Evolutionary conservation across 2,797 vertebrate species (phyloP), one percentile per base, ranked within the genome.

Genomic region (Hirundo rustica): DNA sequence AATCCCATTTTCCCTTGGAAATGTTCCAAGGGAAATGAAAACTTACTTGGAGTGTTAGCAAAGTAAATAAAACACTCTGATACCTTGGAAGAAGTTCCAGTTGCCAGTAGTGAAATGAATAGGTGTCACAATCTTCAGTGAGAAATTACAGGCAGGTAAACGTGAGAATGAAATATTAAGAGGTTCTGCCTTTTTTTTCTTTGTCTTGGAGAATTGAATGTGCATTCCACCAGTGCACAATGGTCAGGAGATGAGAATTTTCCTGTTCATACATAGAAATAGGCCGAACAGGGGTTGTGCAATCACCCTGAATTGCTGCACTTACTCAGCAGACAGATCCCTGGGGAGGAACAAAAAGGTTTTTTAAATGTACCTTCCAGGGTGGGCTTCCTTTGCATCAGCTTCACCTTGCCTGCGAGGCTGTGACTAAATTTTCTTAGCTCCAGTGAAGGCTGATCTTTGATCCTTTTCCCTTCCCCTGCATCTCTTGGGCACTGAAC

Each of bases 1-100:
- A 95, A 93, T 95, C 85, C 89, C 27, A 4, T 86, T 92, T 92
- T 94, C 45, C 40, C 55, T 96, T 96, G 89, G 94, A 85, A 71
- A 9, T 20, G 9, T 85, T 95, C 85, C 83, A 95, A 86, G 64
- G 77, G 71, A 95, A 96, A 84, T 50, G 54, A 89, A 92, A 92
- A 82, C 44, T 91, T 80, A 38, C 10, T 76, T 89, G 71, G 44
- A 88, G 82, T 64, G 58, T 92, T 81, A 82, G 80, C 67, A 92
- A 64, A 92, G 88, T 90, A 90, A 96, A 94, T 87, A 93, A 86
- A 95, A 60, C 11, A 38, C 55, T 86, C 36, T 16, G 47, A 2
- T 80, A 64, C 26, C 38, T 26, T 55, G 87, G 65, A 68, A 88
- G 78, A 65, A 77, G 21, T 79, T 93, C 65, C n/a, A 44, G 16